Conservation (phyloP, 2,888 invertebrate species). For the Drosophila setosimentum region DNA sequence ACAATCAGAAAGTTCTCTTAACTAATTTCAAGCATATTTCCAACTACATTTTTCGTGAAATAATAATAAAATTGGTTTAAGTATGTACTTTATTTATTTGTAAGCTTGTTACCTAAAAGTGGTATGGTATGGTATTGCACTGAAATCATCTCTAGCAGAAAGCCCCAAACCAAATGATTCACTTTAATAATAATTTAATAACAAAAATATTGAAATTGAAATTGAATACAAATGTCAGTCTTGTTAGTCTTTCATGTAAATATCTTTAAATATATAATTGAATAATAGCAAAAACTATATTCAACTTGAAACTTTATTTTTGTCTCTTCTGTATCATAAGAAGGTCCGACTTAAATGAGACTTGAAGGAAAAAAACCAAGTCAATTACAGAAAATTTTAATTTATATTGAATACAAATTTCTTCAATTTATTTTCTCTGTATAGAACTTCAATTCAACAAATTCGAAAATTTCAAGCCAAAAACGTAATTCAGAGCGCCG, state of each 20-base stretch:
- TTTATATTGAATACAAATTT: neutral
- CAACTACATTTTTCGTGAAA: neutral
- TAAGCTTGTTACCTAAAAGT: neutral
- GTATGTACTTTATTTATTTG: neutral
- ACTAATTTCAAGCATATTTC: neutral
- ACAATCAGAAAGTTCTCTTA: neutral
- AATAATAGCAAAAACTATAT: neutral
- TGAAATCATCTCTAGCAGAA: neutral
- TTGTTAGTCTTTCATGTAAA: neutral
- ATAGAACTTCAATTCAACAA: slow-evolving; percentile 32
- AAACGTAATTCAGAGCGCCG: slow-evolving; percentile 25
- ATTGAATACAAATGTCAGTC: neutral
- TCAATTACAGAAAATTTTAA: neutral
- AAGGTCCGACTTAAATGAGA: neutral
- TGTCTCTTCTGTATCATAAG: neutral
- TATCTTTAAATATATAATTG: neutral
- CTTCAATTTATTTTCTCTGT: neutral
- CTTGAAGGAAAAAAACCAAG: neutral
- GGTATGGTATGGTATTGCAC: too few relatives aligned
- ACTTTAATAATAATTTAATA: neutral
- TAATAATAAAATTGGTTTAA: neutral
- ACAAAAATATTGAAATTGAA: neutral
- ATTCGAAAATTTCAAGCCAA: slow-evolving; percentile 47
- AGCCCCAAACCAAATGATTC: neutral
- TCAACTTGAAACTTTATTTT: neutral